Evolutionary conservation across 2,888 invertebrate species (phyloP).

Genomic region (Zele albiditarsus): DNA sequence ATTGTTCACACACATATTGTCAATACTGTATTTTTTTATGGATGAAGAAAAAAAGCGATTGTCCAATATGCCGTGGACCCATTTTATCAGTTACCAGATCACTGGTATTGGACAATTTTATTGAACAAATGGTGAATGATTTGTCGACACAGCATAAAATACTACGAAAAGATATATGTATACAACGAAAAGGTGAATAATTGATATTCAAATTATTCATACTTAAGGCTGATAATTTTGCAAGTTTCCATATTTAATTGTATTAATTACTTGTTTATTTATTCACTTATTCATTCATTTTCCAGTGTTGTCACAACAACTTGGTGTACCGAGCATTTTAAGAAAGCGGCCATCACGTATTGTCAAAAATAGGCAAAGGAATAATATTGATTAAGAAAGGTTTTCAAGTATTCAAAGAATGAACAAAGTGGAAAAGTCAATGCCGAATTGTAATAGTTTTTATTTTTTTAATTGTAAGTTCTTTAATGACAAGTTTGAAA

Average conservation of each 20-base stretch:
- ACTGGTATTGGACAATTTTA: conserved; percentile 82
- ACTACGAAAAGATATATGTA: conserved; percentile 73
- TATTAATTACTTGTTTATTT: background rate
- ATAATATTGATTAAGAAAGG: no score
- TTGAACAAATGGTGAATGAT: conserved; percentile 80
- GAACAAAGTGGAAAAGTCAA: no score
- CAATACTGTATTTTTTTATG: conserved; percentile 81
- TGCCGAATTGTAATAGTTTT: no score
- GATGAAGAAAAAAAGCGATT: conserved; percentile 81
- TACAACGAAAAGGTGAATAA: conserved; percentile 60
- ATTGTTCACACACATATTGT: conserved; percentile 86
- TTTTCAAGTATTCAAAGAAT: no score
- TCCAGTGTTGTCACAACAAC: background rate
- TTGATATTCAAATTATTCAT: background rate
- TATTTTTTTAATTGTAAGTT: no score
- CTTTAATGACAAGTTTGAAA: no score
- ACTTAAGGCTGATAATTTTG: no score
- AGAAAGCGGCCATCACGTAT: background rate
- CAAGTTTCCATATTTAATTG: no score
- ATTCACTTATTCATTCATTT: background rate
- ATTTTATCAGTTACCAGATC: conserved; percentile 77
- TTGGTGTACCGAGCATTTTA: background rate
- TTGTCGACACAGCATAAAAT: conserved; percentile 77
- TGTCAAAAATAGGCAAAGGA: background rate
- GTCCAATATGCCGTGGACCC: conserved; percentile 80